A percentile compares a stretch with the other conserved stretches of the same genome.
phyloP scores from a whole-genome alignment of 2,113 vertebrate genomes.

The Aegypius monachus region DNA sequence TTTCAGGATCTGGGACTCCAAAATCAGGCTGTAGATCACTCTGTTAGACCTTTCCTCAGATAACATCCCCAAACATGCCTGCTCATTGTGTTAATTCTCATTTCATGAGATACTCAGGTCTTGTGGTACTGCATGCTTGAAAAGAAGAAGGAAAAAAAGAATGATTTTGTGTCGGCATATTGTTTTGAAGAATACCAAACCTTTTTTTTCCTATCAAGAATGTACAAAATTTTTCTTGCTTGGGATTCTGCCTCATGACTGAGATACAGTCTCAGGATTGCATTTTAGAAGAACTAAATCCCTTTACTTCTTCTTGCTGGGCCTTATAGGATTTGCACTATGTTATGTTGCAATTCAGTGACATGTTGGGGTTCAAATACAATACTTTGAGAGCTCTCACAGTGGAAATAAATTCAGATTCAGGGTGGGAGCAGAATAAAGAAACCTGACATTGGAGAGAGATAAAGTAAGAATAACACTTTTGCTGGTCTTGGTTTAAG shows the following conservation, averaged over 20 bases:
- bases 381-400: neutral
- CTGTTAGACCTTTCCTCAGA: neutral
- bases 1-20: neutral
- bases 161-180: fast-evolving
- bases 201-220: neutral
- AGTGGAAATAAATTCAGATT: neutral
- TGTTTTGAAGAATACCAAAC: neutral
- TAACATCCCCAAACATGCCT: neutral
- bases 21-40: neutral
- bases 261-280: neutral
- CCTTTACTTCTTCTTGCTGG: neutral
- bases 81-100: neutral
- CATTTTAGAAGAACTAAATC: neutral
- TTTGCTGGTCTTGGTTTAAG: neutral
- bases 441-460: neutral
- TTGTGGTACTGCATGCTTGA: neutral
- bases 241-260: neutral
- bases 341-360: neutral
- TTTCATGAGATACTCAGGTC: neutral
- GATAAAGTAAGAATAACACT: neutral
- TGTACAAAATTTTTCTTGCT: neutral
- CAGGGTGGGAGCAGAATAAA: neutral
- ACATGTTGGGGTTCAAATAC: fast-evolving
- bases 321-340: neutral
- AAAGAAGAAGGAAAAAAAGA: neutral